A percentile compares a stretch with the other conserved stretches of the same genome.
Conservation (phyloP, 1,140 invertebrate genomes). For the Pinna nobilis region DNA sequence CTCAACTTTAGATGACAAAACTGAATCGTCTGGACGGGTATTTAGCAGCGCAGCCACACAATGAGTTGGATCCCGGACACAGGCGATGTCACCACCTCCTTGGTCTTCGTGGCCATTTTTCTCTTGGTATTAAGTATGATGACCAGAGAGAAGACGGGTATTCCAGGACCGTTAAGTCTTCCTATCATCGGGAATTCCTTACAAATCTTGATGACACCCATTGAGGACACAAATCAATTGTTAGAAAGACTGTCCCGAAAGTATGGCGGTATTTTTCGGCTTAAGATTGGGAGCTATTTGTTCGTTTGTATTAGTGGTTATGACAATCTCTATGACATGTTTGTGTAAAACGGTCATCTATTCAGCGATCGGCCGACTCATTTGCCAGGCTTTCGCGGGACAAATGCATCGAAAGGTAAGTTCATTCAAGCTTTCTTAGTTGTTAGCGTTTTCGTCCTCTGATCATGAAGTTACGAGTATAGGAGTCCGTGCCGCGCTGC, state of each 20-base stretch:
- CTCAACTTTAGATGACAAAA: no score
- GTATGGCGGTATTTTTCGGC: constrained; percentile 48
- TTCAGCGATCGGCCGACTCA: constrained; percentile 48
- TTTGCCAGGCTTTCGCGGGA: not conserved
- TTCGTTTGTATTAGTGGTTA: constrained; percentile 49
- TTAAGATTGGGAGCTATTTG: constrained; percentile 42
- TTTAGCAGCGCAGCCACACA: no score
- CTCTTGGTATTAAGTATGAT: constrained; percentile 81
- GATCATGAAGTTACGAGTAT: no score
- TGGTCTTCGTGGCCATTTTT: constrained; percentile 93
- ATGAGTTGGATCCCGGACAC: no score
- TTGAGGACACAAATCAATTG: constrained; percentile 6
- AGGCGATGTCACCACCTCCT: constrained; percentile 75
- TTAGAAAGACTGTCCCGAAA: constrained; percentile 24
- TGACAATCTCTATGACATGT: constrained; percentile 47
- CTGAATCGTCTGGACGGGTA: no score
- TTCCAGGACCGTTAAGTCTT: constrained; percentile 33
- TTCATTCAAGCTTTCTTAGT: no score
- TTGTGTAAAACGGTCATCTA: constrained; percentile 40
- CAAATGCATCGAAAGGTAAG: no score
- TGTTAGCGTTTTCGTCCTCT: no score
- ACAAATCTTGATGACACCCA: not conserved
- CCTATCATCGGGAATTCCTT: constrained; percentile 43
- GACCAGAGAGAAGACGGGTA: constrained; percentile 22
- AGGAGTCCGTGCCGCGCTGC: no score